Percentiles rank a stretch among this genome's conserved stretches.
These are phyloP conservation scores for Channa striata DNA, from an alignment of 2,797 vertebrate species.

Conservation along the genomic window DNA sequence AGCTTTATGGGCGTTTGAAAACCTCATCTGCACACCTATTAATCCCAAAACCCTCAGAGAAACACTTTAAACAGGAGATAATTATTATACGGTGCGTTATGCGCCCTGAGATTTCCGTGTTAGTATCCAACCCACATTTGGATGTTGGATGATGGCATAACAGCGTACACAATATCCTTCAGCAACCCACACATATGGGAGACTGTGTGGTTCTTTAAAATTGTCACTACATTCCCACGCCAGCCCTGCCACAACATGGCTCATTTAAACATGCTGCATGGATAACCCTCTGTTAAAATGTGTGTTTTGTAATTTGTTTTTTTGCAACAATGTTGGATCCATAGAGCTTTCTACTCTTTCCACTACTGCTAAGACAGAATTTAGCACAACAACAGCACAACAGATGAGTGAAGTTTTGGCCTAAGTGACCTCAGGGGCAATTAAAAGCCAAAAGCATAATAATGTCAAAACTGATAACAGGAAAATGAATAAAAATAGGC, in stretches of 20 bases:
- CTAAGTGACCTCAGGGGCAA: no score
- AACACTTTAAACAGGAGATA: constrained; percentile 20
- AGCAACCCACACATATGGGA: constrained; percentile 11
- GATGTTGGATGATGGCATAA: constrained; percentile 13
- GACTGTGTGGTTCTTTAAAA: constrained; percentile 10
- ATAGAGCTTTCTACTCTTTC: no score
- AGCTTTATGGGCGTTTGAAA: constrained; percentile 8
- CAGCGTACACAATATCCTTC: constrained; percentile 25
- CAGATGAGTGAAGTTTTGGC: no score
- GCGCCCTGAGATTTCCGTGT: constrained; percentile 27
- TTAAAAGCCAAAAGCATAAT: no score
- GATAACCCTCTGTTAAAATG: background rate
- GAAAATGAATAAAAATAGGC: no score
- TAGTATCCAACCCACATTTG: constrained; percentile 41
- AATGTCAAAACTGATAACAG: no score
- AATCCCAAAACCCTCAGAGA: constrained; percentile 12
- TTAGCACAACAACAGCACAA: no score
- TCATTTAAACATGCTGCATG: background rate
- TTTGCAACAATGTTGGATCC: no score
- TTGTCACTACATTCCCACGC: background rate
- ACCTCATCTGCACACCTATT: background rate
- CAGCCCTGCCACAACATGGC: background rate
- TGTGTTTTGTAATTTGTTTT: no score
- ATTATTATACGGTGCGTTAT: constrained; percentile 23
- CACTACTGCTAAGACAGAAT: no score